These are phyloP conservation scores for Nothoprocta pentlandii DNA, from an alignment of 2,113 vertebrate species.

Conservation along the genomic window DNA sequence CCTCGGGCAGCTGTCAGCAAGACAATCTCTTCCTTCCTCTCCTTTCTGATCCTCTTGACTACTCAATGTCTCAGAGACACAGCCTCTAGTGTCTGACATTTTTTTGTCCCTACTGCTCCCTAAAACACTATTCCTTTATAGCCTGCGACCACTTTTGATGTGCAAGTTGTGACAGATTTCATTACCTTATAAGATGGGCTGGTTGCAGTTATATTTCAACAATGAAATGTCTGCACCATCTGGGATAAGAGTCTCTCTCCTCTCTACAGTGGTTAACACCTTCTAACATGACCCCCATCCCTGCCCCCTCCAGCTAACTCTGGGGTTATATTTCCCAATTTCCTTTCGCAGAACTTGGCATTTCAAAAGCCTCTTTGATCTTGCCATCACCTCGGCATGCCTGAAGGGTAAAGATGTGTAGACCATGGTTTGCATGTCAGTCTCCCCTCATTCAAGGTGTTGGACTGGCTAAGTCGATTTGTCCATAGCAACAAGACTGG, in stretches of 20 bases:
- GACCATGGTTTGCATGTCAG: slow-evolving; percentile 53
- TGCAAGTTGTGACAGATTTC: slow-evolving; percentile 63
- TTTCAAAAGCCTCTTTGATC: slow-evolving; percentile 75
- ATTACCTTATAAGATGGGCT: slow-evolving; percentile 57
- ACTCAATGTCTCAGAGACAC: not conserved
- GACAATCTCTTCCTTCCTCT: slow-evolving; percentile 70
- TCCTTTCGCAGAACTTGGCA: slow-evolving; percentile 73
- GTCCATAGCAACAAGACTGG: not conserved
- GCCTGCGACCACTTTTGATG: slow-evolving; percentile 67
- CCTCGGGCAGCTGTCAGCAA: slow-evolving; percentile 65
- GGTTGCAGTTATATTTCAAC: slow-evolving; percentile 57
- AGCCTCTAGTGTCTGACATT: slow-evolving; percentile 23
- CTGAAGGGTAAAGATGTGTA: slow-evolving; percentile 71
- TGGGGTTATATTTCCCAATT: slow-evolving; percentile 74
- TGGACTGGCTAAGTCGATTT: slow-evolving; percentile 10
- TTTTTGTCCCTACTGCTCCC: slow-evolving; percentile 37
- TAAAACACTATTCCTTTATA: slow-evolving; percentile 45
- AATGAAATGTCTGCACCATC: slow-evolving; percentile 67
- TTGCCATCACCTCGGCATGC: slow-evolving; percentile 56
- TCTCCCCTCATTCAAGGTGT: slow-evolving; percentile 65
- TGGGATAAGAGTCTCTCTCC: slow-evolving; percentile 58
- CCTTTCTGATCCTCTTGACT: slow-evolving; percentile 61
- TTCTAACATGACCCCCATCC: slow-evolving; percentile 70
- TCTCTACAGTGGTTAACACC: slow-evolving; percentile 72
- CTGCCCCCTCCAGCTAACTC: slow-evolving; percentile 66